Percentiles rank a stretch among this genome's conserved stretches.
Evolutionary conservation across 2,113 vertebrate genomes (phyloP).

Genomic region (Ovibos moschatus): DNA sequence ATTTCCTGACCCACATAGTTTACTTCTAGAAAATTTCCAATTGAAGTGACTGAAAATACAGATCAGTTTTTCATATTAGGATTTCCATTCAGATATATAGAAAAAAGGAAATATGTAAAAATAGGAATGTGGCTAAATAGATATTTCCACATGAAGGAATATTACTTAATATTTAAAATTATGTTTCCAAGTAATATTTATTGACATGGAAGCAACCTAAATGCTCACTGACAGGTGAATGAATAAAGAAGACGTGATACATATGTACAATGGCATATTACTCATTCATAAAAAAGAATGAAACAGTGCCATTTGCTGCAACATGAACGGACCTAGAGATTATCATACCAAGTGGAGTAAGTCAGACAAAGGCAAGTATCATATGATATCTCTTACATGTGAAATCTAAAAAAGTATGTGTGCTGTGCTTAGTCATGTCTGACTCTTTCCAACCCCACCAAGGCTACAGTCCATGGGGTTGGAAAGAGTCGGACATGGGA

Average conservation of each 20-base stretch:
- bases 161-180: background rate
- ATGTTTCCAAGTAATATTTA: slow-evolving; percentile 6
- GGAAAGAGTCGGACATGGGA: background rate
- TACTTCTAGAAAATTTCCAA: background rate
- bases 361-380: background rate
- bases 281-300: background rate
- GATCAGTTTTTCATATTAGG: background rate
- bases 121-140: background rate
- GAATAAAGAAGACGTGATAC: background rate
- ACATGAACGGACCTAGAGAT: background rate
- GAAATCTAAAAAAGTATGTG: background rate
- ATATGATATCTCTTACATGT: background rate
- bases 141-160: background rate
- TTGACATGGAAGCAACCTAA: background rate
- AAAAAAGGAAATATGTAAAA: background rate
- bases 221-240: background rate
- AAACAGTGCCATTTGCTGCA: background rate
- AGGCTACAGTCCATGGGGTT: too few species aligned
- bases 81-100: background rate
- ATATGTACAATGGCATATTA: background rate
- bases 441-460: background rate
- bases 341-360: background rate
- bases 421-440: background rate
- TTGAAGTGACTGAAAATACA: background rate
- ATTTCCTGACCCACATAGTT: background rate